Conservation (phyloP, 1,140 invertebrate species). For the Phthorimaea operculella region DNA sequence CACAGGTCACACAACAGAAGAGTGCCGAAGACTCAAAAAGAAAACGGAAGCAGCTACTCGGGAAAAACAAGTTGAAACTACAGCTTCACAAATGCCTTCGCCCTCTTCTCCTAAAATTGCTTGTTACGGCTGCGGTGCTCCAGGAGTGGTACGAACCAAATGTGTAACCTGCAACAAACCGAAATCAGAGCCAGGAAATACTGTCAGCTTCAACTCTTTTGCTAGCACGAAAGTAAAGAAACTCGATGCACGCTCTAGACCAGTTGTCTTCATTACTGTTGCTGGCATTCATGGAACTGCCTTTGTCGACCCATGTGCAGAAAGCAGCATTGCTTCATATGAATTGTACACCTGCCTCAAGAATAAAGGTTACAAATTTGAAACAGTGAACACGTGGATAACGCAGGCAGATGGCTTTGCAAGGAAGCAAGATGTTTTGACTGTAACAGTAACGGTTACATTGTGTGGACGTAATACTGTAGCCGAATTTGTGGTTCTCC, state of each 20-base stretch:
- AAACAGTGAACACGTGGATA: conserved; percentile 5
- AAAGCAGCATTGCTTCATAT: conserved; percentile 17
- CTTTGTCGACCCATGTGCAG: conserved; percentile 20
- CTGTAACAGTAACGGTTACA: neutral
- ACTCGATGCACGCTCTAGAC: neutral
- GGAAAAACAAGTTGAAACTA: neutral
- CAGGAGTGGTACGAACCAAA: neutral
- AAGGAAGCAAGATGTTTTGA: neutral
- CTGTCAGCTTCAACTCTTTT: neutral
- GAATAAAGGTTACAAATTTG: conserved; percentile 10
- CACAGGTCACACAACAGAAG: neutral
- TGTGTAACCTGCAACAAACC: conserved; percentile 9
- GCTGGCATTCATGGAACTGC: conserved; percentile 7
- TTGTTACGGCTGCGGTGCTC: neutral
- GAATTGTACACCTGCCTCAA: conserved; percentile 14
- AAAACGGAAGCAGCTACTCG: neutral
- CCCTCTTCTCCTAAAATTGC: neutral
- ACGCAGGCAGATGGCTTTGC: neutral
- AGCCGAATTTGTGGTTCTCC: neutral
- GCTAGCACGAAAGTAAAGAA: neutral
- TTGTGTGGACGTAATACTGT: neutral
- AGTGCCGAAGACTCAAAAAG: neutral
- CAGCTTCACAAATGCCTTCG: neutral
- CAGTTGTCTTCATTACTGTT: neutral
- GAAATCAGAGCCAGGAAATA: neutral